Base-by-base conservation (phyloP, 2,888 invertebrate genomes). In the Xestia xanthographa region DNA sequence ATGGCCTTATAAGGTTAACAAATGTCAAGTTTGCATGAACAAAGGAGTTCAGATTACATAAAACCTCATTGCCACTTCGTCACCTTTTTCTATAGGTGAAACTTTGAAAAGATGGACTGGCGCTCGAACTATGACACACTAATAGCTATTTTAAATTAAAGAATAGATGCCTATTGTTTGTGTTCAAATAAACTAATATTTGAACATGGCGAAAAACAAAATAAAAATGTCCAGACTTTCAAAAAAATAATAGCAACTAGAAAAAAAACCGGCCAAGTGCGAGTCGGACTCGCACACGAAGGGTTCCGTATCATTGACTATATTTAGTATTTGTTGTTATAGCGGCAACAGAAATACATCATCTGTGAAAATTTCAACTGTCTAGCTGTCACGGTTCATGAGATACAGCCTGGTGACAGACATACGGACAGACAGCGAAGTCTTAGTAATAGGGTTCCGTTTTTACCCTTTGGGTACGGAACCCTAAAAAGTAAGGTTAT, bases 21-120 rank as follows among this genome's bases (percentile, higher is more conserved):
- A 73, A 80, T 74, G 81, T 56, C 63, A 77, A 48, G 63, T 75
- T 50, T 58, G 48, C 26, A n/a, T 80, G 63, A 48, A 43, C n/a
- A 67, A n/a, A 56, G 11, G 45, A 53, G 22, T 9, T 65, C 58
- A 34, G 22, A 43, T 65, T 58, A 48, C 14, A 48, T 50, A 3
- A 50, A 65, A 56, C 48, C 26, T 65, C 56, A 43, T 58, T 58
- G 53, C 48, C 17, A 38, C 26, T 56, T 6, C 14, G 50, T 48
- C 65, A 8, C 48, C 9, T 48, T 63, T 29, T 56, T 56, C 34
- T 75, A 60, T 50, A 22, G 11, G 17, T 74, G 75, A 43, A 65
- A n/a, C n/a, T n/a, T n/a, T n/a, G n/a, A n/a, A n/a, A 43, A 45
- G 22, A 48, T 62, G 38, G 38, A n/a, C 29, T 48, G 22, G 12